Conservation (phyloP, 2,888 invertebrate species). For the Machimus atricapillus region DNA sequence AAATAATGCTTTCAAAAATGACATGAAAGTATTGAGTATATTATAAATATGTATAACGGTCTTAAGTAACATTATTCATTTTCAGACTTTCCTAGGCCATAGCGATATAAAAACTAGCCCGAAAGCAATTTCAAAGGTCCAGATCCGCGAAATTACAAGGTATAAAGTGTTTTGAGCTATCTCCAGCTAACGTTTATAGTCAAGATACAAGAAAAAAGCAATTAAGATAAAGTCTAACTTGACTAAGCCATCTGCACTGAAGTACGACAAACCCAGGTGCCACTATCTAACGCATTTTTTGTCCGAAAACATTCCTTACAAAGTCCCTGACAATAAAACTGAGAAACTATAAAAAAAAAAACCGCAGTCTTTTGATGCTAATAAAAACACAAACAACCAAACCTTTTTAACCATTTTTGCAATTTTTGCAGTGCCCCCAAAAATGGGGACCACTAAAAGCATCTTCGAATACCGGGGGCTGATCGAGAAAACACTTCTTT, state of each 20-base stretch:
- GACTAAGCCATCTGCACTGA: background rate
- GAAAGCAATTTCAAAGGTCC: background rate
- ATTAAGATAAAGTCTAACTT: background rate
- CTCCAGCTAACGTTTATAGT: background rate
- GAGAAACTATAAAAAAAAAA: background rate
- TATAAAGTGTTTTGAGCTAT: background rate
- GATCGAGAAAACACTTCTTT: background rate
- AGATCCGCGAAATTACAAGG: background rate
- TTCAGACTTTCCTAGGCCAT: too few relatives aligned
- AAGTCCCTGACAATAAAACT: background rate
- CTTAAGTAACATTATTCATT: too few relatives aligned
- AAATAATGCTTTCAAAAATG: too few relatives aligned
- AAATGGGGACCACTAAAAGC: background rate
- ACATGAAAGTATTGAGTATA: too few relatives aligned
- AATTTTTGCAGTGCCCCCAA: background rate
- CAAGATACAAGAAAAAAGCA: background rate
- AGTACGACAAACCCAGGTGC: background rate
- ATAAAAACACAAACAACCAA: background rate
- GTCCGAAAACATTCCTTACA: background rate
- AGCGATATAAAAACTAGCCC: too few relatives aligned
- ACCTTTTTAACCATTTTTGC: constrained; percentile 7
- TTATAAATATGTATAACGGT: too few relatives aligned
- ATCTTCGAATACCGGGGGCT: background rate
- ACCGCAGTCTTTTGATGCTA: background rate
- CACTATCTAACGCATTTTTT: background rate